Base-by-base conservation (phyloP, 92 coral and sea anemone species). In the Palythoa grandis region DNA sequence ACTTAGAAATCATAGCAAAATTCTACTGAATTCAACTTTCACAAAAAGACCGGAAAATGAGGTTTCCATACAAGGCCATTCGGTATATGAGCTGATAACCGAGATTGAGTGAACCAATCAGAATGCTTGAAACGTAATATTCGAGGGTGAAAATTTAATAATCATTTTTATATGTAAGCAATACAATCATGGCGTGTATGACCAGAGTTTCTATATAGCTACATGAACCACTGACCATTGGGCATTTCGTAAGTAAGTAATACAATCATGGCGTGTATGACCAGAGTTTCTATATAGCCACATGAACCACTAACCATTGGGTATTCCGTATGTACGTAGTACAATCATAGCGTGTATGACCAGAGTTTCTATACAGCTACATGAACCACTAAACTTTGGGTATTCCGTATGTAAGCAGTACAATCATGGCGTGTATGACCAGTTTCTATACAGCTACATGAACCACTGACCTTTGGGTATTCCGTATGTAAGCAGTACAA, bases 221-320 rank as follows among this genome's bases (percentile, higher is more conserved):
- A 29, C 35, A 29, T 1, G 23, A 15, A 25, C 19, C 3, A 35
- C 73, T 85, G 25, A 96, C 98, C 98, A 83, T 88, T 85, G 4
- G 99, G 96, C 22, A 88, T 87, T 29, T 97, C 97, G 76, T 90
- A 94, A 2, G 96, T 96, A 57, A 96, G 90, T 29, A 96, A 88
- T 7, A 93, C 93, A 71, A 96, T 93, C 86, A 93, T 82, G 24
- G 99, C 99, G 54, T 96, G 98, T 10, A 96, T 96, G 68, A 96
- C 90, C 35, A 29, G n/a, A n/a, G 35, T 29, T 29, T 29, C 35
- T 29, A 8, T 29, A 29, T 1, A 29, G 35, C 35, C 1, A 29
- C 35, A 29, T 29, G 35, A 29, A 29, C 35, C 35, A 29, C 35
- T 22, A 15, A 25, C 19, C 3, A 12, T 66, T 83, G 3, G 98